Evolutionary conservation across 37 sponge, comb jelly and placozoan species (phyloP).

Genomic region (Cladorhizidae sp.): DNA sequence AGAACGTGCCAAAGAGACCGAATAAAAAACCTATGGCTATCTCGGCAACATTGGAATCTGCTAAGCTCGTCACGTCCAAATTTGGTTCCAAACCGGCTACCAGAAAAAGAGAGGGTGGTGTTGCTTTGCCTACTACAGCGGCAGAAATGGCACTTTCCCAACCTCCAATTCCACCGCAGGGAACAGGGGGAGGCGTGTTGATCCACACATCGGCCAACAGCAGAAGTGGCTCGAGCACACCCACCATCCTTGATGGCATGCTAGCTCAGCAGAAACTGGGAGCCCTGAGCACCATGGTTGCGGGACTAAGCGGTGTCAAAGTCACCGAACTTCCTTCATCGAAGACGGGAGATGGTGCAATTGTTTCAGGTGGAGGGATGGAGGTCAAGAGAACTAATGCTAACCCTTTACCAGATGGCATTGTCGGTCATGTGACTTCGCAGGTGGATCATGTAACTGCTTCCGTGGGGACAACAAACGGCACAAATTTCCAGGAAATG

Average conservation of each 20-base stretch:
- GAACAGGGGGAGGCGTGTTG: not conserved
- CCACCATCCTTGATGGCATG: not conserved
- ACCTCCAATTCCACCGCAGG: no score
- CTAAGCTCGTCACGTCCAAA: slow-evolving; percentile 13
- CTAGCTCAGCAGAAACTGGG: not conserved
- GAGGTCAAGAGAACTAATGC: slow-evolving; percentile 7
- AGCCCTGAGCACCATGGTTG: not conserved
- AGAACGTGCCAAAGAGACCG: not conserved
- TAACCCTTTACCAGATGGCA: slow-evolving; percentile 2
- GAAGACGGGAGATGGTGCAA: not conserved
- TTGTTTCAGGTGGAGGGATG: not conserved
- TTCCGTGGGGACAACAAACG: not conserved
- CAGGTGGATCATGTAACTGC: not conserved
- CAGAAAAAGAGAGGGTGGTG: not conserved
- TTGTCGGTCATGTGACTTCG: slow-evolving; percentile 1
- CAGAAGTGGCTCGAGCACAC: not conserved
- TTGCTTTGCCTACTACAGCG: not conserved
- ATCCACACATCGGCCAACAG: not conserved
- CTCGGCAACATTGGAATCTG: not conserved
- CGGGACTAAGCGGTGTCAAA: not conserved
- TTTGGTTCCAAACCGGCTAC: not conserved
- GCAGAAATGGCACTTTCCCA: no score
- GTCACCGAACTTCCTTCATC: not conserved
- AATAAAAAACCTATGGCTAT: not conserved
- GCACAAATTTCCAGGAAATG: slow-evolving; percentile 13